phyloP scores from a whole-genome alignment of 1,140 invertebrate species.

The Galleria mellonella region DNA sequence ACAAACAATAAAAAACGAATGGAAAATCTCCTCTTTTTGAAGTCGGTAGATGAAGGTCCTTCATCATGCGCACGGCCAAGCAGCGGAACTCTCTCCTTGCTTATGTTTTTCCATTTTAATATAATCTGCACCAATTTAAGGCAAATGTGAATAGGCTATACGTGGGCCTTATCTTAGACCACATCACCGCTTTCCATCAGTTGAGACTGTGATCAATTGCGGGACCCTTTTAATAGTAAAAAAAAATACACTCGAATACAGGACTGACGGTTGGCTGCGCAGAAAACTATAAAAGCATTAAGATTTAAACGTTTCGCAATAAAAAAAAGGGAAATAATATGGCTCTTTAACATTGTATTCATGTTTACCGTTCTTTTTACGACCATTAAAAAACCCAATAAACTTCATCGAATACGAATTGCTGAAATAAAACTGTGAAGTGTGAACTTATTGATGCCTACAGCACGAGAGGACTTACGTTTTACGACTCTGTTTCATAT shows the following conservation, averaged over 20 bases:
- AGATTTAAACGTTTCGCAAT: conserved; percentile 1
- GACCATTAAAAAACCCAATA: conserved; percentile 15
- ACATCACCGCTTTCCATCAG: too few species aligned
- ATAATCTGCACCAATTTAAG: too few species aligned
- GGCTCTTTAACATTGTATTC: conserved; percentile 6
- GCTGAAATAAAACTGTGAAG: conserved; percentile 11
- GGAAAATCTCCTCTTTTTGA: too few species aligned
- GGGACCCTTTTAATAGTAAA: neutral
- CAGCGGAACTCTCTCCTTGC: too few species aligned
- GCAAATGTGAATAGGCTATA: too few species aligned
- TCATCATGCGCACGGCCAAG: too few species aligned
- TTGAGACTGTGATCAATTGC: neutral
- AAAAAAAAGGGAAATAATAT: conserved; percentile 7
- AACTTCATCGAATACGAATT: conserved; percentile 14
- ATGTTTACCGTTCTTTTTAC: conserved; percentile 17
- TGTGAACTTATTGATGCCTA: conserved; percentile 5
- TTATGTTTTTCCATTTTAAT: too few species aligned
- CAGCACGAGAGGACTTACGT: neutral
- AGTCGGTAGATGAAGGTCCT: too few species aligned
- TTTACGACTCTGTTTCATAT: neutral
- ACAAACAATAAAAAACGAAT: too few species aligned
- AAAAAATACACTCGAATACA: too few species aligned
- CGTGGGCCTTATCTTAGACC: too few species aligned
- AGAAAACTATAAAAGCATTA: neutral
- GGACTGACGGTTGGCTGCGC: too few species aligned